phyloP scores from a whole-genome alignment of 1,140 invertebrate genomes.

The Drosophila equinoxialis region DNA sequence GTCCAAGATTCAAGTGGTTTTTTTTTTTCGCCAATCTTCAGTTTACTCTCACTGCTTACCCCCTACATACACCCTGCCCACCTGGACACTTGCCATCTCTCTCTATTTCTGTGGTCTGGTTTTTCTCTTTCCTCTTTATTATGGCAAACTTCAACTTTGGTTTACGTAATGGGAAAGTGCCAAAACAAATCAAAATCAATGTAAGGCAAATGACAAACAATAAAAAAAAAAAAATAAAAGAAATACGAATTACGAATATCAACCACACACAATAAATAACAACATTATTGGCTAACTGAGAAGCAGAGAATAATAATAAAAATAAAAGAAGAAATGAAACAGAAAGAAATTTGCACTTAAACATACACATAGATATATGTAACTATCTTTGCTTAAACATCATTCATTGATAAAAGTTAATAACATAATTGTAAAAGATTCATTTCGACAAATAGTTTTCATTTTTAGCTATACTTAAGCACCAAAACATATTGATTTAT shows the following conservation, averaged over 20 bases:
- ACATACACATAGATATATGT: too few relatives aligned
- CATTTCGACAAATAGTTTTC: too few relatives aligned
- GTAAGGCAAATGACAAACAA: conserved; percentile 17
- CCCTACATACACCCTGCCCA: background rate
- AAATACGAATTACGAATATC: conserved; percentile 13
- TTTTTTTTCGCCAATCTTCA: background rate
- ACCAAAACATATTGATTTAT: too few relatives aligned
- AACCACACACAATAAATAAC: background rate
- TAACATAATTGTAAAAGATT: too few relatives aligned
- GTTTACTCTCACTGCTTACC: background rate
- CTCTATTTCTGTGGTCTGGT: background rate
- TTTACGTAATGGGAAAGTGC: conserved; percentile 23
- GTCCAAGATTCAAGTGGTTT: conserved; percentile 13
- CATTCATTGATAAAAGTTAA: too few relatives aligned
- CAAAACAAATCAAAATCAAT: conserved; percentile 23
- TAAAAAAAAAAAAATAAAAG: background rate
- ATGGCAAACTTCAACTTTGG: conserved; percentile 23
- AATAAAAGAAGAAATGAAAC: background rate
- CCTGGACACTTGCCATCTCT: background rate
- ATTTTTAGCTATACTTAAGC: too few relatives aligned
- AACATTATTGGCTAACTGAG: background rate
- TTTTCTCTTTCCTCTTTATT: conserved; percentile 11
- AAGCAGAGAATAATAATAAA: background rate
- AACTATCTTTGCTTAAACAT: too few relatives aligned
- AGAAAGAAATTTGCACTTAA: background rate